Percentiles rank a stretch among this genome's conserved stretches.
Conservation (phyloP, 2,797 vertebrate genomes). For the Clarias fuscus region DNA sequence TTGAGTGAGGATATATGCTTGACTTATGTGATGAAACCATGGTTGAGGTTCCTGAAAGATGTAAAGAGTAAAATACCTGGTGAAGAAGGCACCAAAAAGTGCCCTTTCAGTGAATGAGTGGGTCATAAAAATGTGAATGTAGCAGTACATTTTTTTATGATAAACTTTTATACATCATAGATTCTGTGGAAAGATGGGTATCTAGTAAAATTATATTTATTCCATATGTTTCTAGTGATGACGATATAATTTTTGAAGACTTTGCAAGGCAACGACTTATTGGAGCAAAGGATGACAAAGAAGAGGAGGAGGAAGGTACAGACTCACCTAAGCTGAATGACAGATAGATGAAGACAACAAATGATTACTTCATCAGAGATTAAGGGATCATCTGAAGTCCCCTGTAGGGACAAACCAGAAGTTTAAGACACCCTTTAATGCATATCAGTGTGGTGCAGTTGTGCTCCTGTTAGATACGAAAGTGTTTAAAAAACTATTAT, state of each 20-base stretch:
- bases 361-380: slow-evolving; percentile 44
- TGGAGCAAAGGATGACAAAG: slow-evolving; percentile 87
- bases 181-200: background rate
- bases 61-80: background rate
- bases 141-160: background rate
- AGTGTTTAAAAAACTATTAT: slow-evolving; percentile 56
- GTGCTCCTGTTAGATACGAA: slow-evolving; percentile 63
- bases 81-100: no score
- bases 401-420: slow-evolving; percentile 59
- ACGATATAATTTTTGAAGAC: slow-evolving; percentile 96
- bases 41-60: background rate
- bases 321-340: slow-evolving; percentile 83
- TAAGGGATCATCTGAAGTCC: slow-evolving; percentile 66
- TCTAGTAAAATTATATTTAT: background rate
- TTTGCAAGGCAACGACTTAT: slow-evolving; percentile 94
- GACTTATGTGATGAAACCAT: background rate
- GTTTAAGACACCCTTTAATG: slow-evolving; percentile 70
- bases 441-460: slow-evolving; percentile 66
- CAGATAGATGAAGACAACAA: slow-evolving; percentile 76
- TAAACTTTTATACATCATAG: no score
- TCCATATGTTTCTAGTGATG: slow-evolving; percentile 76
- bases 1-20: background rate
- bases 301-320: slow-evolving; percentile 85
- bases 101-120: background rate
- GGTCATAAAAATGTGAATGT: background rate